Conservation (phyloP, 2,888 invertebrate genomes). For the Acheta domesticus region DNA sequence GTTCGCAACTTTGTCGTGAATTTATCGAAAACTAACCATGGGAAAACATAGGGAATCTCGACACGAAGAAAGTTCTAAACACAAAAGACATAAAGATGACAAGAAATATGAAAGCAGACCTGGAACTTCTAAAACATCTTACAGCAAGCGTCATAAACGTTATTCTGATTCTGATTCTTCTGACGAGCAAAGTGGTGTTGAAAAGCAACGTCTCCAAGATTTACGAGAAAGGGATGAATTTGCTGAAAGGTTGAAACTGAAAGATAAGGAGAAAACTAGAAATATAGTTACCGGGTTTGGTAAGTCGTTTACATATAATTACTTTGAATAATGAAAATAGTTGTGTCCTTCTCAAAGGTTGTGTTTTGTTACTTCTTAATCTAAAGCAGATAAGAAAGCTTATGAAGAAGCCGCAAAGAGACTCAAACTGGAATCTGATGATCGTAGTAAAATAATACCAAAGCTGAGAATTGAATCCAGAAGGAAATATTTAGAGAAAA, state of each 20-base stretch:
- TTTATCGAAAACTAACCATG: background rate
- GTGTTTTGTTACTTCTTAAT: background rate
- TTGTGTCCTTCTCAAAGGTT: no score
- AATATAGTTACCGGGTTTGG: slow-evolving; percentile 56
- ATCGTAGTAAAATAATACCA: slow-evolving; percentile 81
- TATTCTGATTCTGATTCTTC: slow-evolving; percentile 61
- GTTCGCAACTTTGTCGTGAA: no score
- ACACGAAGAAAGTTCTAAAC: background rate
- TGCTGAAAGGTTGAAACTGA: slow-evolving; percentile 77
- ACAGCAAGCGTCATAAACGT: background rate
- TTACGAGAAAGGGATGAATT: slow-evolving; percentile 92
- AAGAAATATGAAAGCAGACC: background rate
- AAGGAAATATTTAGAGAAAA: slow-evolving; percentile 88
- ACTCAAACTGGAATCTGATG: slow-evolving; percentile 81
- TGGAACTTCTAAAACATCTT: background rate
- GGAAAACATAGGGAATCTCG: background rate
- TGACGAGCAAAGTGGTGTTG: slow-evolving; percentile 51
- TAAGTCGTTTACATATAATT: background rate
- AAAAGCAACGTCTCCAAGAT: slow-evolving; percentile 77
- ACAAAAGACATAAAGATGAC: background rate
- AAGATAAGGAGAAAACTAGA: slow-evolving; percentile 83
- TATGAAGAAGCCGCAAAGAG: slow-evolving; percentile 88
- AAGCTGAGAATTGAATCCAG: slow-evolving; percentile 87
- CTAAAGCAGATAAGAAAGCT: slow-evolving; percentile 62
- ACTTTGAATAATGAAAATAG: no score